These are phyloP conservation scores for Chelidonichthys spinosus DNA, from an alignment of 2,797 vertebrate genomes.

Conservation along the genomic window DNA sequence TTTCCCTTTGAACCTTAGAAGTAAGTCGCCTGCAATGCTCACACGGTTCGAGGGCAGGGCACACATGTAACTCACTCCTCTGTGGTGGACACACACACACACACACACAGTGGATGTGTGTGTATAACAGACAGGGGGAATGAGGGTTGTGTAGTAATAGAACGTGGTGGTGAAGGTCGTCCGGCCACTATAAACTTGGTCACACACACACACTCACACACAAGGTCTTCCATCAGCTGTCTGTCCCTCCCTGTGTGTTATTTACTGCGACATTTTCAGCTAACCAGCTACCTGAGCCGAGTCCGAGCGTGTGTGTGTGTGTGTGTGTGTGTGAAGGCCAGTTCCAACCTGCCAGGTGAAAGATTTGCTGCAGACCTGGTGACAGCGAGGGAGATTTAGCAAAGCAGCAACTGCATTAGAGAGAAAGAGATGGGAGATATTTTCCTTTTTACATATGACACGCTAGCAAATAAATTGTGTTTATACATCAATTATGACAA, in stretches of 20 bases:
- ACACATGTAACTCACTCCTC: too few species aligned
- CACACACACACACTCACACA: constrained; percentile 28
- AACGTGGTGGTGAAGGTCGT: constrained; percentile 67
- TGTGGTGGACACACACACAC: not conserved
- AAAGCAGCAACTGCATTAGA: constrained; percentile 34
- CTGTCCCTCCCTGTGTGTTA: constrained; percentile 64
- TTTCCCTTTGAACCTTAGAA: constrained; percentile 20
- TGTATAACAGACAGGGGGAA: constrained; percentile 3
- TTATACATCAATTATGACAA: too few species aligned
- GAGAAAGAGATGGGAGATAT: not conserved
- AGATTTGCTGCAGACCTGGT: constrained; percentile 68
- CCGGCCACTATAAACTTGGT: constrained; percentile 60
- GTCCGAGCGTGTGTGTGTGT: constrained; percentile 1
- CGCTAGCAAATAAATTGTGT: too few species aligned
- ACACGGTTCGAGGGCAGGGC: not conserved
- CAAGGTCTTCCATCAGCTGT: constrained; percentile 64
- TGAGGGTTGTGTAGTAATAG: constrained; percentile 45
- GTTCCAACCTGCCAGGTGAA: constrained; percentile 59
- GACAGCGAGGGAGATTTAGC: constrained; percentile 43
- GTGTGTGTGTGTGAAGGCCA: constrained; percentile 50
- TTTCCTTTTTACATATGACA: not conserved
- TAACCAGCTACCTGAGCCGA: constrained; percentile 41
- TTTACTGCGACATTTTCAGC: constrained; percentile 69
- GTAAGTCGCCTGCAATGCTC: not conserved
- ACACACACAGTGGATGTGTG: not conserved